These are phyloP conservation scores for Chanos chanos DNA, from an alignment of 2,797 vertebrate species.

Conservation along the genomic window DNA sequence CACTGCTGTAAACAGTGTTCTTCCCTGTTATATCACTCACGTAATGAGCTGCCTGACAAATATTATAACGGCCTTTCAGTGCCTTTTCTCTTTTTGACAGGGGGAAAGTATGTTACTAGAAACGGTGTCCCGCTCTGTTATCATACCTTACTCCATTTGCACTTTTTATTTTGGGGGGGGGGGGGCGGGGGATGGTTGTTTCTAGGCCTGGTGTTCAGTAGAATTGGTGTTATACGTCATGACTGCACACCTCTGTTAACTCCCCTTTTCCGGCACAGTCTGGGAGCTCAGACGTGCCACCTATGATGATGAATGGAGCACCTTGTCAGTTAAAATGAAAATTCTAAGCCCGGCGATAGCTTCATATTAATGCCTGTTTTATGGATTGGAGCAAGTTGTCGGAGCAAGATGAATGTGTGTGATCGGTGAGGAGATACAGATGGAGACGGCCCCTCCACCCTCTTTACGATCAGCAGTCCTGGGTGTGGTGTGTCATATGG, in stretches of 20 bases:
- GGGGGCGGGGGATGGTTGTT: too few relatives aligned
- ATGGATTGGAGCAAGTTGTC: slow-evolving; percentile 65
- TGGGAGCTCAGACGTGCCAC: slow-evolving; percentile 46
- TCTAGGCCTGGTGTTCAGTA: too few relatives aligned
- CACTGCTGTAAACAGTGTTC: slow-evolving; percentile 13
- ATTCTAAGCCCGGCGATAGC: slow-evolving; percentile 64
- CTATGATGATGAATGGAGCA: slow-evolving; percentile 60
- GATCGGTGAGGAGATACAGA: slow-evolving; percentile 55
- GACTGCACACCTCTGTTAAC: slow-evolving; percentile 8
- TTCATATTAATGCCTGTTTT: slow-evolving; percentile 67
- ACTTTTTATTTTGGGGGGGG: too few relatives aligned
- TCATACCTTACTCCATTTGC: too few relatives aligned
- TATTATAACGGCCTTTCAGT: slow-evolving; percentile 20
- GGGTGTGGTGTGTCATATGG: slow-evolving; percentile 40
- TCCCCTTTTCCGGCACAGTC: slow-evolving; percentile 26
- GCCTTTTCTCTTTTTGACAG: neutral
- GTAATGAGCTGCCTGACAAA: slow-evolving; percentile 43
- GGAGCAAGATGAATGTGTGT: slow-evolving; percentile 61
- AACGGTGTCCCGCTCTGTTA: slow-evolving; percentile 11
- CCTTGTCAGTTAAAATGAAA: slow-evolving; percentile 66
- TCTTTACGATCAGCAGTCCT: slow-evolving; percentile 18
- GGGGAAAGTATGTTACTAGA: slow-evolving; percentile 31
- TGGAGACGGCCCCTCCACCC: slow-evolving; percentile 48
- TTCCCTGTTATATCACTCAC: slow-evolving; percentile 24
- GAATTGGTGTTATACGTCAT: slow-evolving; percentile 23